Base-by-base conservation (phyloP, 2,797 vertebrate species). In the Sebastes steindachneri region DNA sequence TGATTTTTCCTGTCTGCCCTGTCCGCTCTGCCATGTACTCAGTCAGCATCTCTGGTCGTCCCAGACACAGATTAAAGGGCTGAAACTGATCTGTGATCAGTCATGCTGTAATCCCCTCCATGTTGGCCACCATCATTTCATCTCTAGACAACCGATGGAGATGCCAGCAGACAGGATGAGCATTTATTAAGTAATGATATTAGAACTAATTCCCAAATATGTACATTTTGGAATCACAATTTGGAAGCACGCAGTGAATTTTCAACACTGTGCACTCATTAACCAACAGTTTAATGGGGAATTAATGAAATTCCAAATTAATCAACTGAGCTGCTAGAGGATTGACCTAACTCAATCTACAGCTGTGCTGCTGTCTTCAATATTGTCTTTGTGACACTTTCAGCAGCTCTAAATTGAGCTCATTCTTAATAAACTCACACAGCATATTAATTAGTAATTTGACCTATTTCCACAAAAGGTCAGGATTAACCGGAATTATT, bases 61-160 rank as follows among this genome's bases (percentile, higher is more conserved):
- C 81, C 80, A 90, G 88, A 92, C 83, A 68, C 79, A 87, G 90
- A 94, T 94, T 92, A 92, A 70, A 89, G 58, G 58, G 41, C 55
- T 86, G 85, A 92, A 93, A 94, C 82, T 79, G 94, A 93, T 93
- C 86, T 84, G 82, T 33, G 85, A 92, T 93, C 90, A 88, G 82
- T 84, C 73, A 68, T 70, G 71, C 64, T 64, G 65, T 92, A 91
- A 93, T 92, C 83, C 75, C 51, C 57, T 64, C 19, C 64, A 77
- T 77, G 79, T 79, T 89, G 82, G 82, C 77, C 79, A 79, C 75
- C 77, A 86, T 82, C 75, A 81, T 84, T 85, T 88, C 70, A 90
- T 89, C 73, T 80, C 82, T 82, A 51, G 79, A 79, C 53, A 59
- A 78, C 74, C 11, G 41, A 45, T 48, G 37, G 65, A 66, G 48